phyloP scores from a whole-genome alignment of 2,888 invertebrate species.

The Ophion costatus region DNA sequence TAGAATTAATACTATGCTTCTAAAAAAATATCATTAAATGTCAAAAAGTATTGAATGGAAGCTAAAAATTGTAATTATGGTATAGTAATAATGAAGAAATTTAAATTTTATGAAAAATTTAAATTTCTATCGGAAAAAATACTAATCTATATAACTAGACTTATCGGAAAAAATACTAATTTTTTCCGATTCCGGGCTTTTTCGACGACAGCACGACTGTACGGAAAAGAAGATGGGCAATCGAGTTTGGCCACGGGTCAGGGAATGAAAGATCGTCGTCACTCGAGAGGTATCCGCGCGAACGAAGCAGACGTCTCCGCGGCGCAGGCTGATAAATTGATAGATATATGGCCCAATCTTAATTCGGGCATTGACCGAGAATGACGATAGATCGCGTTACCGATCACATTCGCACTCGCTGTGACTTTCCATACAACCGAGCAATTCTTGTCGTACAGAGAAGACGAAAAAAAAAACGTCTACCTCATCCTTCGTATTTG shows the following conservation, averaged over 20 bases:
- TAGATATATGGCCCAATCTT: slow-evolving; percentile 13
- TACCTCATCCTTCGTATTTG: background rate
- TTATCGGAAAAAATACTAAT: too few relatives aligned
- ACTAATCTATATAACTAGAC: too few relatives aligned
- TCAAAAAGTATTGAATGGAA: too few relatives aligned
- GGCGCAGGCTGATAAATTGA: slow-evolving; percentile 38
- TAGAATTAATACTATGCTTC: too few relatives aligned
- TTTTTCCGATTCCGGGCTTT: too few relatives aligned
- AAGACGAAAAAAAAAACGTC: slow-evolving; percentile 6
- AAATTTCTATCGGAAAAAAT: too few relatives aligned
- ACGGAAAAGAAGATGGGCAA: background rate
- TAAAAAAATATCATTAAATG: too few relatives aligned
- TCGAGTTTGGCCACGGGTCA: background rate
- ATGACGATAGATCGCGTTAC: slow-evolving; percentile 41
- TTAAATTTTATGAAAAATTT: too few relatives aligned
- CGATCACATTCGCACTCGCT: background rate
- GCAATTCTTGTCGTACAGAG: background rate
- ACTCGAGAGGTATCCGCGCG: slow-evolving; percentile 17
- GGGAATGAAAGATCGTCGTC: slow-evolving; percentile 9
- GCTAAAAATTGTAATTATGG: too few relatives aligned
- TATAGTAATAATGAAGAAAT: too few relatives aligned
- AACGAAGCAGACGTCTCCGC: background rate
- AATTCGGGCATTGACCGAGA: slow-evolving; percentile 39
- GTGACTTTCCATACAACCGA: background rate
- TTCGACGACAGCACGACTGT: too few relatives aligned